Evolutionary conservation across 1,140 invertebrate genomes (phyloP).

Genomic region (Forficula auricularia): DNA sequence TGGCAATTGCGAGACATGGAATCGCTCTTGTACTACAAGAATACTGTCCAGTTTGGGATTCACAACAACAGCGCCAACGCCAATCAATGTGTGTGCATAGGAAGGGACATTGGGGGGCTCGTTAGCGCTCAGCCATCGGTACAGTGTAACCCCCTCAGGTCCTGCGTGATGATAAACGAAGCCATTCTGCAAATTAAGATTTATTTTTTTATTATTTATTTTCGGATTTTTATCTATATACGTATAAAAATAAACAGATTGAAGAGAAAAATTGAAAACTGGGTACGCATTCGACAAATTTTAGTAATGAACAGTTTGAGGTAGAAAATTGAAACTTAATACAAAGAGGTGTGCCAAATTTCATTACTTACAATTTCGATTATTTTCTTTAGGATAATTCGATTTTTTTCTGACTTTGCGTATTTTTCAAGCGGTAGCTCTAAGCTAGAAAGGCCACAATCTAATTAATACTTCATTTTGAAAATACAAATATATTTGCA

Average conservation of each 20-base stretch:
- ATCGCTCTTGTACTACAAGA: slow-evolving; percentile 61
- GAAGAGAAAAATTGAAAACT: slow-evolving; percentile 11
- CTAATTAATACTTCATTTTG: too few species aligned
- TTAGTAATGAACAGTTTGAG: neutral
- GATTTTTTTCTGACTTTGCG: too few species aligned
- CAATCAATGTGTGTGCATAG: slow-evolving; percentile 70
- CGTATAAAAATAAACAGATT: too few species aligned
- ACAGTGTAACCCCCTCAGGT: slow-evolving; percentile 57
- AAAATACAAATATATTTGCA: too few species aligned
- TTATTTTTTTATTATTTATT: slow-evolving; percentile 5
- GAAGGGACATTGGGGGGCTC: slow-evolving; percentile 52
- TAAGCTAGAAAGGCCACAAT: too few species aligned
- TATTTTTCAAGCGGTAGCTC: too few species aligned
- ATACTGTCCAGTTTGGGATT: slow-evolving; percentile 50
- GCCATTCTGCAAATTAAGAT: slow-evolving; percentile 37
- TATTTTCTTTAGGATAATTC: too few species aligned
- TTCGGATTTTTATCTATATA: too few species aligned
- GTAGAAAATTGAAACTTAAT: neutral
- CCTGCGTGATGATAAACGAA: slow-evolving; percentile 78
- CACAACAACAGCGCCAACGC: slow-evolving; percentile 71
- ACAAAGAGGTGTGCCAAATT: neutral
- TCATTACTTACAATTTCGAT: neutral
- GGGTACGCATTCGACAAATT: neutral
- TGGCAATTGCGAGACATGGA: slow-evolving; percentile 25
- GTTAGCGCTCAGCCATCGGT: slow-evolving; percentile 52